These are phyloP conservation scores for Drosophila santomea DNA, from an alignment of 1,140 invertebrate species.

Conservation along the genomic window DNA sequence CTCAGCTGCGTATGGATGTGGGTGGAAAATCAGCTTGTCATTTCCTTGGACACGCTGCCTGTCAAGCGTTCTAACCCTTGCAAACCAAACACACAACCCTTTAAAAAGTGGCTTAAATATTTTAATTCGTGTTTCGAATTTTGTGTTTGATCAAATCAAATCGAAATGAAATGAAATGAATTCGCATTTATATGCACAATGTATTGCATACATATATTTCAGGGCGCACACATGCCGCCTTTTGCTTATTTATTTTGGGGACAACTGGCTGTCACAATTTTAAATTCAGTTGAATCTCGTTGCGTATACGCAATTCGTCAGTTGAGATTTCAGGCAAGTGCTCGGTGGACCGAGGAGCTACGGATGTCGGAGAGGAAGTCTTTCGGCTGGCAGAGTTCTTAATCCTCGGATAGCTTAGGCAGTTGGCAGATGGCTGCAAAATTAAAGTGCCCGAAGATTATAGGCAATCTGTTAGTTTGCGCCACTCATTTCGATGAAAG, in stretches of 20 bases:
- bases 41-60: conserved; percentile 23
- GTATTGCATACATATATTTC: conserved; percentile 48
- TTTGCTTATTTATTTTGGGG: conserved; percentile 68
- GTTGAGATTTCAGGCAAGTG: conserved; percentile 55
- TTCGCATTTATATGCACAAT: conserved; percentile 69
- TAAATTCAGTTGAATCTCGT: conserved; percentile 60
- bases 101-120: conserved; percentile 62
- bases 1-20: conserved; percentile 38
- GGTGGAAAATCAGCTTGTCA: conserved; percentile 41
- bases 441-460: conserved; percentile 74
- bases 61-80: conserved; percentile 23
- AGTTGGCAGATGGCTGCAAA: conserved; percentile 65
- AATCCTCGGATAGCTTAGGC: conserved; percentile 67
- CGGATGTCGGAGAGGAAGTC: conserved; percentile 3
- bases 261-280: conserved; percentile 74
- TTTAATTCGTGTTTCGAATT: conserved; percentile 57
- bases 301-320: conserved; percentile 78
- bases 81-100: conserved; percentile 1
- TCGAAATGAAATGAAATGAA: conserved; percentile 60
- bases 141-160: conserved; percentile 14
- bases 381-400: conserved; percentile 41
- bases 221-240: conserved; percentile 15
- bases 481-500: conserved; percentile 35
- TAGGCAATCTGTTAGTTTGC: conserved; percentile 68
- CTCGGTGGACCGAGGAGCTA: background rate